Conservation (phyloP, 23 tunicate species). For the Halocynthia roretzi region DNA sequence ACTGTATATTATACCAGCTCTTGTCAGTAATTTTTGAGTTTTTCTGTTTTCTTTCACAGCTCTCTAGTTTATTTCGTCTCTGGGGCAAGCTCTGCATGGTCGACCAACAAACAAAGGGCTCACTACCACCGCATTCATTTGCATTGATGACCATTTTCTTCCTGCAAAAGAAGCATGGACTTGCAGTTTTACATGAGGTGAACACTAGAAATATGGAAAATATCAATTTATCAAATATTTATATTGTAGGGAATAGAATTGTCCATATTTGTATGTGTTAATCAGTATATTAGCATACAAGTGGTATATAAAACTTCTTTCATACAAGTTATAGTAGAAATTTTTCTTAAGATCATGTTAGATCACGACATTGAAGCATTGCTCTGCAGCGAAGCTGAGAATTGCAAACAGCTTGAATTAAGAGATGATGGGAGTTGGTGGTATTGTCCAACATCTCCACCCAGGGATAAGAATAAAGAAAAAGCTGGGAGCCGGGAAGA, state of each 20-base stretch:
- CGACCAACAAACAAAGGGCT: slow-evolving; percentile 73
- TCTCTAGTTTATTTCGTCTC: slow-evolving; percentile 55
- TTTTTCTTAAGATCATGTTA: slow-evolving; percentile 28
- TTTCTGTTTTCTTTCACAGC: slow-evolving; percentile 17
- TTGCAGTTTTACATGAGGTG: slow-evolving; percentile 80
- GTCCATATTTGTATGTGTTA: too few relatives aligned
- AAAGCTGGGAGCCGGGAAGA: background rate
- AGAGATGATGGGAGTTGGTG: slow-evolving; percentile 26
- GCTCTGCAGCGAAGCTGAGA: slow-evolving; percentile 2
- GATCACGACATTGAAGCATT: slow-evolving; percentile 58
- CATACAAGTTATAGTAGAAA: too few relatives aligned
- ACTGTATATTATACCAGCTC: too few relatives aligned
- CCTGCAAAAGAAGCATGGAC: slow-evolving; percentile 46
- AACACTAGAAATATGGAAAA: too few relatives aligned
- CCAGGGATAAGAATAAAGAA: background rate
- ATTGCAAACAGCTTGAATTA: slow-evolving; percentile 20
- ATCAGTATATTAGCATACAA: too few relatives aligned
- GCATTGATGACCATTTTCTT: slow-evolving; percentile 65
- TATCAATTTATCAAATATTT: background rate
- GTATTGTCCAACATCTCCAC: slow-evolving; percentile 58
- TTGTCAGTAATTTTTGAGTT: too few relatives aligned
- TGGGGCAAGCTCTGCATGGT: slow-evolving; percentile 73
- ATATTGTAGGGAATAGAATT: too few relatives aligned
- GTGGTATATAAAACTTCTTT: too few relatives aligned
- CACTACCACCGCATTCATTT: slow-evolving; percentile 61